Conservation (phyloP, 1,140 invertebrate species). For the Adoxophyes honmai region DNA sequence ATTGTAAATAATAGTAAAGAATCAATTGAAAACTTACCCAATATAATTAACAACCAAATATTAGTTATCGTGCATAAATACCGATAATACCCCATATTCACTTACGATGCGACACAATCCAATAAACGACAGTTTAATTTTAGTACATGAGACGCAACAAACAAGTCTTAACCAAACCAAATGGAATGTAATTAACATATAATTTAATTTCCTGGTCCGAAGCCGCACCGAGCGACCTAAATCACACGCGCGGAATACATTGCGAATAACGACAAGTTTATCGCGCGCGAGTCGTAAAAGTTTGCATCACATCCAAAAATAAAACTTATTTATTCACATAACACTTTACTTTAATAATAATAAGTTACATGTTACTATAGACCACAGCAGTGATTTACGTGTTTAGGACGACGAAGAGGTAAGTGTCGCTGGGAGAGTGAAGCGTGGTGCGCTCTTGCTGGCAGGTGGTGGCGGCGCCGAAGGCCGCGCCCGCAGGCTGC, state of each 20-base stretch:
- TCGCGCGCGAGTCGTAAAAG: no score
- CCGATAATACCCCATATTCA: neutral
- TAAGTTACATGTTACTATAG: no score
- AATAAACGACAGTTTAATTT: neutral
- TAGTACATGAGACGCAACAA: neutral
- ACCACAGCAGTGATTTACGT: slow-evolving; percentile 21
- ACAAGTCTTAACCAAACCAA: neutral
- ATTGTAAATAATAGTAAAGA: no score
- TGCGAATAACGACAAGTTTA: no score
- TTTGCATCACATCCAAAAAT: no score
- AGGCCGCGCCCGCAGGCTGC: slow-evolving; percentile 56
- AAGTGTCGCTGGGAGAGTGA: slow-evolving; percentile 54
- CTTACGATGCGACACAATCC: neutral
- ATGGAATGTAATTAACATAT: neutral
- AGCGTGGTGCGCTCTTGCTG: slow-evolving; percentile 34
- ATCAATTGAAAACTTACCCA: neutral
- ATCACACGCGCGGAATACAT: no score
- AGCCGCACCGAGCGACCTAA: no score
- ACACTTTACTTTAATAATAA: no score
- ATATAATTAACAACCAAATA: neutral
- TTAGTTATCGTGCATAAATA: slow-evolving; percentile 2
- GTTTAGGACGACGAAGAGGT: slow-evolving; percentile 52
- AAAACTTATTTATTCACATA: no score
- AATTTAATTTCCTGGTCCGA: no score
- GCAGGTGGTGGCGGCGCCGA: slow-evolving; percentile 36